Base-by-base conservation (phyloP, 2,797 vertebrate species). In the Malurus splendens region DNA sequence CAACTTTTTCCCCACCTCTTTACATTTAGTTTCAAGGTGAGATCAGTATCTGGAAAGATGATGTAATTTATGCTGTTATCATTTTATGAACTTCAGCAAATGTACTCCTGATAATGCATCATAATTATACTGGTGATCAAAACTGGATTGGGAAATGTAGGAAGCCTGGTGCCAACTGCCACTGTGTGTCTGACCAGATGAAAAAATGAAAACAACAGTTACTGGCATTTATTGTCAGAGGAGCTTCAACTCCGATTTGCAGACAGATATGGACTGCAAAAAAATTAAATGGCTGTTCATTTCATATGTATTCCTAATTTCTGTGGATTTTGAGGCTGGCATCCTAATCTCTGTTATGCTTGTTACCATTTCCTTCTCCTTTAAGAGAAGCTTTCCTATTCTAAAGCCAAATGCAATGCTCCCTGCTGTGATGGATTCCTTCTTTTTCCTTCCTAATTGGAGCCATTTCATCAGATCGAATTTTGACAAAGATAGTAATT, bases 401-500 rank as follows among this genome's bases (percentile, higher is more conserved):
- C 78, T 57, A 65, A 76, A 93, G 90, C 64, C 85, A 92, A 93
- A 84, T 51, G 80, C 32, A 39, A 0, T 39, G 68, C 48, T 92
- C 93, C 92, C 89, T 57, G 85, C 89, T 93, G 92, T 93, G 89
- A 95, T 95, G 90, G 94, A 95, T 94, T 95, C 90, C 93, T 95
- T 86, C 94, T 95, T 83, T 90, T 94, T 20, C 80, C 87, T 93
- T 93, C 85, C 89, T 94, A 95, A 92, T 95, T 93, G 93, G 89
- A 95, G 82, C 90, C 78, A 93, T 95, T 95, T 93, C 92, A 92
- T 95, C 92, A 90, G 90, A 93, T 93, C 83, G 90, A 95, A 94
- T 93, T 95, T 95, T 95, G 95, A 95, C 90, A 93, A 89, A 92
- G 90, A 95, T 95, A 94, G 94, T 95, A 94, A 95, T 95, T 95